Base-by-base conservation (phyloP, 92 coral and sea anemone species). In the Porites lobata region DNA sequence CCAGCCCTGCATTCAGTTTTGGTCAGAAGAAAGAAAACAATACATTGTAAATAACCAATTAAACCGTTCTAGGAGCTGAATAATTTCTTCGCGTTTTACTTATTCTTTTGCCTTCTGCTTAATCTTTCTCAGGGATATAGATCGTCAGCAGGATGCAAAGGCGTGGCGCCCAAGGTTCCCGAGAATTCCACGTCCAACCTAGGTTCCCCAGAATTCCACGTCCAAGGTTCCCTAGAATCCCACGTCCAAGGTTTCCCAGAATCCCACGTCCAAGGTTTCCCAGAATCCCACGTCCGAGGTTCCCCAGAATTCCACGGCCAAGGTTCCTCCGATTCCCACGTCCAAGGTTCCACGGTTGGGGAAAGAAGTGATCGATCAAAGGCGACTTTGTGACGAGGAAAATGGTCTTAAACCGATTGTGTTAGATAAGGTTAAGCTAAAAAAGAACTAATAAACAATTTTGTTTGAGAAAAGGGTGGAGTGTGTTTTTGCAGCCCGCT, bases 81-180 rank as follows among this genome's bases (percentile, higher is more conserved):
- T 58, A 58, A 17, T 17, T 17, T 58, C 18, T 17, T 58, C 6
- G 63, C 17, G 20, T 19, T 47, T 26, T 32, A 26, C 76, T 72
- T 2, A 43, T 32, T 26, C 47, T 24, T 69, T 14, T 70, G 50
- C 51, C 21, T 70, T 11, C 32, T 21, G 14, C 15, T n/a, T 50
- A 15, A 8, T 65, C 22, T n/a, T 65, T 2, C 22, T 24, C 32
- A 65, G 69, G 22, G 69, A 14, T 65, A 9, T 18, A 47, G 56
- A 18, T 21, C 15, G 53, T 18, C 54, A 12, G 50, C 18, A 19
- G n/a, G 69, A 15, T 20, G 51, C 75, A 26, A 72, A 54, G 13
- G 12, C 47, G 12, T 54, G 53, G 76, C 14, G 76, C 62, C 78
- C 78, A 9, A 52, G 78, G 14, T 2, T 75, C 15, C 78, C 78